These are phyloP conservation scores for Barypeithes pellucidus DNA, from an alignment of 2,888 invertebrate species.

Conservation along the genomic window DNA sequence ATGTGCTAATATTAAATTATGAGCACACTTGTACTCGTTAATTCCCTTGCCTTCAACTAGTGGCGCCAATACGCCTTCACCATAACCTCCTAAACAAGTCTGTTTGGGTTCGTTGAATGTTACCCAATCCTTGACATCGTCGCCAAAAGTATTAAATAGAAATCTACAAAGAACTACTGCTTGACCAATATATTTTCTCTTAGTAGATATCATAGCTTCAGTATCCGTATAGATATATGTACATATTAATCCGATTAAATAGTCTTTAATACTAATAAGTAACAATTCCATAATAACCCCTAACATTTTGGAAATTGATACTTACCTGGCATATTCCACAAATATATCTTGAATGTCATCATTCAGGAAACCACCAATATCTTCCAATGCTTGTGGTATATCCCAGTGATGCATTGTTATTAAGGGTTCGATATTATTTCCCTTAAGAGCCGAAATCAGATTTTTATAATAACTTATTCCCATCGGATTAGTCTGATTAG, in stretches of 20 bases:
- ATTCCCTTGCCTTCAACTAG: constrained; percentile 67
- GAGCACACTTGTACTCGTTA: constrained; percentile 77
- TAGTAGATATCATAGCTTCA: too few relatives aligned
- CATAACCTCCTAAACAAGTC: constrained; percentile 58
- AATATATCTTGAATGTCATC: constrained; percentile 73
- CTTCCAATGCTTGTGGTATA: constrained; percentile 71
- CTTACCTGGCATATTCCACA: constrained; percentile 71
- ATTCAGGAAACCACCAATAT: constrained; percentile 70
- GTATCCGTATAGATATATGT: too few relatives aligned
- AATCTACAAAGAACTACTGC: constrained; percentile 57
- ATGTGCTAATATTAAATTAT: constrained; percentile 78
- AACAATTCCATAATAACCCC: too few relatives aligned
- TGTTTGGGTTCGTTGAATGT: constrained; percentile 73
- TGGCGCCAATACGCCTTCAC: constrained; percentile 60
- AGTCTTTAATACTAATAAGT: too few relatives aligned
- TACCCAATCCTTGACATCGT: constrained; percentile 70
- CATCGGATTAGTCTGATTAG: constrained; percentile 66
- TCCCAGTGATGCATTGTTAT: constrained; percentile 75
- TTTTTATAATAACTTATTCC: constrained; percentile 79
- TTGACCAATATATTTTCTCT: not conserved
- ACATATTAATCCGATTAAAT: too few relatives aligned
- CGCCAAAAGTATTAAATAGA: constrained; percentile 57
- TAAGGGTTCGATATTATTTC: constrained; percentile 73
- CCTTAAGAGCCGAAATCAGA: constrained; percentile 76
- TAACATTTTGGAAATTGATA: too few relatives aligned